Evolutionary conservation across 2,888 invertebrate species (phyloP).

Genomic region (Cistogaster globosa): DNA sequence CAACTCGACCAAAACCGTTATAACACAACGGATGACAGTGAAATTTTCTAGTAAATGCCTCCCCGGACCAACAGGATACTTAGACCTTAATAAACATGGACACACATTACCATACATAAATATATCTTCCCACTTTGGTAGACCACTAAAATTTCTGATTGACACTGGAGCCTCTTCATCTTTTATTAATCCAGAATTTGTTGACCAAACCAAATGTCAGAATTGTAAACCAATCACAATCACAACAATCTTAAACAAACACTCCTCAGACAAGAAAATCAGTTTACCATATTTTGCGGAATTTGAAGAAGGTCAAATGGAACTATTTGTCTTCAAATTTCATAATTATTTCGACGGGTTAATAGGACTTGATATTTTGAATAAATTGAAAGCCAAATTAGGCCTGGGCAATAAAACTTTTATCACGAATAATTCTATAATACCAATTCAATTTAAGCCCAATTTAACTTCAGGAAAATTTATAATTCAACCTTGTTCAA

Average conservation of each 20-base stretch:
- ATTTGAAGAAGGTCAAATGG: conserved; percentile 30
- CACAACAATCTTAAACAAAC: conserved; percentile 47
- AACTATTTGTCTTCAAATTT: conserved; percentile 67
- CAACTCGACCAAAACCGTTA: not conserved
- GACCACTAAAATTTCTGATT: conserved; percentile 57
- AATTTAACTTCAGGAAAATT: conserved; percentile 50
- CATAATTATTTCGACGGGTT: conserved; percentile 72
- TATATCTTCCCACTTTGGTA: conserved; percentile 54
- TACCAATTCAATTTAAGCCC: conserved; percentile 26
- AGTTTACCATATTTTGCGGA: conserved; percentile 40
- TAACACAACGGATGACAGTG: conserved; percentile 33
- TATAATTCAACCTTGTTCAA: conserved; percentile 31
- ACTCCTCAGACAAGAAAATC: too few relatives aligned
- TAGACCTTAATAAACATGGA: conserved; percentile 58
- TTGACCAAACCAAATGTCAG: conserved; percentile 15
- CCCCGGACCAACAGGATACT: conserved; percentile 37
- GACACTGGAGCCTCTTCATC: conserved; percentile 55
- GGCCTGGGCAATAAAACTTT: conserved; percentile 57
- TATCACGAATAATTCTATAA: conserved; percentile 33
- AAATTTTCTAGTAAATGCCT: conserved; percentile 50
- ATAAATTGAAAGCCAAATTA: conserved; percentile 57
- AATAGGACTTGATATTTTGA: conserved; percentile 65
- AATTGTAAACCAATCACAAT: conserved; percentile 52
- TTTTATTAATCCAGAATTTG: conserved; percentile 67
- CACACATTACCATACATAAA: conserved; percentile 53